Evolutionary conservation across 2,888 invertebrate genomes (phyloP), one percentile per base, ranked within the genome.

Genomic region (Cantharis rustica): DNA sequence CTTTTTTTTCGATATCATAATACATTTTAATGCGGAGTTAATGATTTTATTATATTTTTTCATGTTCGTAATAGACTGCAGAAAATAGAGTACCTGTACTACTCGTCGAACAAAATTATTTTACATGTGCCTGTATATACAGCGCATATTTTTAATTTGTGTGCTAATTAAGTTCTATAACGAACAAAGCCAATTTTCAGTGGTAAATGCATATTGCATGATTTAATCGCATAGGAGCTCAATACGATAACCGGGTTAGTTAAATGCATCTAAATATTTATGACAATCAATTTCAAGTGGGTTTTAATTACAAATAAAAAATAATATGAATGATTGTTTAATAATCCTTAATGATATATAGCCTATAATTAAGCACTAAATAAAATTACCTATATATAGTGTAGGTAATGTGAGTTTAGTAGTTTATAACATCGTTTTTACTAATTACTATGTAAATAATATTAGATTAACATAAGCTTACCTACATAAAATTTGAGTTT

Each of bases 161-260:
- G 70, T 75, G 66, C 70, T 75, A 75, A 75, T 75, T 75, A 75
- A 75, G 71, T 63, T 66, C 75, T 75, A 61, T 62, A 68, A 27
- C 68, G 66, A 75, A 75, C 71, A 75, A 75, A 71, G 71, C 75
- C 75, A 75, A 75, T 75, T 75, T 75, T 68, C 68, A 68, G 61
- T 26, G 16, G 61, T 73, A 68, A 31, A 68, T 73, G 73, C 73
- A 73, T 61, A 61, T 61, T 73, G 73, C 73, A 68, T 23, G 66
- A 27, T 72, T 62, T 71, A 72, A 31, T 72, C 66, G 27, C n/a
- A 27, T 20, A 66, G 64, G n/a, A 61, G 62, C 47, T 73, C 73
- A 68, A 73, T 73, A 16, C 62, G 68, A 73, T 11, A 61, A 68
- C 13, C 64, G 20, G 23, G 64, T 20, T 66, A 66, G 64, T n/a